A percentile compares a stretch with the other conserved stretches of the same genome.
phyloP scores from a whole-genome alignment of 2,797 vertebrate species.

The Sarcophilus harrisii region DNA sequence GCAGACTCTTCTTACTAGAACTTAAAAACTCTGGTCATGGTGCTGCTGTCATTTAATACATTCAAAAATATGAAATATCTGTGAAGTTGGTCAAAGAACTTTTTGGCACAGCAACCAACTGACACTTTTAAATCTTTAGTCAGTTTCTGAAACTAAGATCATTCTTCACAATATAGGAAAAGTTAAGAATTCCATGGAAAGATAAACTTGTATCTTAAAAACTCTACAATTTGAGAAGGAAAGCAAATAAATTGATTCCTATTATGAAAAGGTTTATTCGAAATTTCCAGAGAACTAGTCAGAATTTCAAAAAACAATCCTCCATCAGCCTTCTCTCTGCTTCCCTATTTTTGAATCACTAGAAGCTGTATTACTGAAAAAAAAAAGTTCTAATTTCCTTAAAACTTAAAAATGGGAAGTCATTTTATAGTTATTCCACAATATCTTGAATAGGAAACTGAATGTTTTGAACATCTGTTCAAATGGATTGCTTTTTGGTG shows the following conservation, averaged over 20 bases:
- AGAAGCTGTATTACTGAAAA: neutral
- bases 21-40: neutral
- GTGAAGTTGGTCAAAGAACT: neutral
- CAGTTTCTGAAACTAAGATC: neutral
- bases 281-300: constrained; percentile 8
- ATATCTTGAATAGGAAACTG: neutral
- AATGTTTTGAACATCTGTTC: neutral
- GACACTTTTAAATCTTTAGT: neutral
- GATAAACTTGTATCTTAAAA: neutral
- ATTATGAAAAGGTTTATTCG: neutral
- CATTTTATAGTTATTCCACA: constrained; percentile 43
- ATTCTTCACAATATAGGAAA: neutral
- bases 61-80: neutral
- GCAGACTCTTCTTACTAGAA: neutral
- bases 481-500: neutral
- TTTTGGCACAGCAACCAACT: neutral
- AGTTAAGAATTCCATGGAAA: neutral
- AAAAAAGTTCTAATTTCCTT: neutral
- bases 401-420: constrained; percentile 42
- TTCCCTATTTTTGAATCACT: constrained; percentile 1
- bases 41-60: neutral
- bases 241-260: neutral
- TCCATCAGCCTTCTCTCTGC: neutral
- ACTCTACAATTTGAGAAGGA: constrained; percentile 24
- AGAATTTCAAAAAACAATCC: neutral